Conservation (phyloP, 2,888 invertebrate species). For the Dynastes maya region DNA sequence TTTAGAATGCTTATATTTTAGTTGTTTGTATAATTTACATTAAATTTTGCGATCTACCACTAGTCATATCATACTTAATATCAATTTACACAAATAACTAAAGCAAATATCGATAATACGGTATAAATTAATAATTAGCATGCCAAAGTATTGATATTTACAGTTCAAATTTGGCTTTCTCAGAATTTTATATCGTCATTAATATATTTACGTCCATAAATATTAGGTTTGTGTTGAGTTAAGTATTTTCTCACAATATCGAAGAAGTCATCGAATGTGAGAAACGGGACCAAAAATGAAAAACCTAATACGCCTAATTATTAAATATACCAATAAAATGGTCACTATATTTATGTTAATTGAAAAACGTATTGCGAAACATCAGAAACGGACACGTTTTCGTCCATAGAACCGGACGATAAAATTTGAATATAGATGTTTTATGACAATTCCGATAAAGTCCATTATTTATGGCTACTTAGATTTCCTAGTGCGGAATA, state of each 20-base stretch:
- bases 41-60: no score
- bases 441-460: neutral
- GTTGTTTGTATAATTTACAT: no score
- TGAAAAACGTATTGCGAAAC: neutral
- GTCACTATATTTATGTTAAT: neutral
- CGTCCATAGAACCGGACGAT: neutral
- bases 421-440: conserved; percentile 3
- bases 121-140: neutral
- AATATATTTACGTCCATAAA: neutral
- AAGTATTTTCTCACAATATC: neutral
- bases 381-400: neutral
- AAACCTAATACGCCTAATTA: neutral
- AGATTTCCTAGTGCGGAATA: neutral
- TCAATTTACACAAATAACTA: neutral
- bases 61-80: neutral
- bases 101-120: neutral
- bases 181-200: neutral
- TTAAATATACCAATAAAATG: neutral
- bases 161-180: neutral
- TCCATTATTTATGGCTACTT: neutral
- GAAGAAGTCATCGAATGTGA: neutral
- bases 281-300: no score
- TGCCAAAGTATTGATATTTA: neutral
- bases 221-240: neutral
- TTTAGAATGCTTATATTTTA: no score